Evolutionary conservation across 2,888 invertebrate species (phyloP), one percentile per base, ranked within the genome.

Genomic region (Brenthis daphne): DNA sequence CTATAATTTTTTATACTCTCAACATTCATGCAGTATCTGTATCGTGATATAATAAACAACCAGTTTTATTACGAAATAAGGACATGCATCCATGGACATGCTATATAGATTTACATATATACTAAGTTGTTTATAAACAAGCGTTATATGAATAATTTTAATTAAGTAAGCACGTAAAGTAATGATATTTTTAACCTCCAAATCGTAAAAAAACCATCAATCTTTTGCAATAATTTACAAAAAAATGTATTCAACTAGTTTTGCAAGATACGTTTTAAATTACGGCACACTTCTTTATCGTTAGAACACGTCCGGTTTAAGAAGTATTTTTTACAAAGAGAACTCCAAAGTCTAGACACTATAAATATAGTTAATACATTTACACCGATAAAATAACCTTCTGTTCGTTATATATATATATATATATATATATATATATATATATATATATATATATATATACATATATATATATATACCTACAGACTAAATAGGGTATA

Each of bases 41-140:
- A 64, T 29, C 64, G 47, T 66, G 66, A 68, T 51, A 57, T 33
- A 58, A 58, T 64, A 69, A 68, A 65, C 51, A 67, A 74, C 74
- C 67, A 69, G 73, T 73, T 74, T 73, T 56, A 73, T 76, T 75
- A 73, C 74, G 72, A 75, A 76, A 76, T 66, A 71, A 73, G 69
- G 73, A 63, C 75, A 72, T 60, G 64, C 61, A 65, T 64, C 61
- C 56, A 57, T 53, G 64, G 58, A 65, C 57, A 58, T 48, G 53
- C 57, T 64, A 51, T 43, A 37, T 50, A 33, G 6, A 55, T 20
- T 33, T 48, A 48, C 55, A 58, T 48, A 24, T 24, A 29, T 4
- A 57, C 16, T 43, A 47, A 57, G 24, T 48, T 61, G 65, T 58
- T 68, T 68, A 68, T 6, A 53, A 51, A 61, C 53, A 51, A 53